phyloP scores from a whole-genome alignment of 2,113 vertebrate species.

The Hydropotes inermis region DNA sequence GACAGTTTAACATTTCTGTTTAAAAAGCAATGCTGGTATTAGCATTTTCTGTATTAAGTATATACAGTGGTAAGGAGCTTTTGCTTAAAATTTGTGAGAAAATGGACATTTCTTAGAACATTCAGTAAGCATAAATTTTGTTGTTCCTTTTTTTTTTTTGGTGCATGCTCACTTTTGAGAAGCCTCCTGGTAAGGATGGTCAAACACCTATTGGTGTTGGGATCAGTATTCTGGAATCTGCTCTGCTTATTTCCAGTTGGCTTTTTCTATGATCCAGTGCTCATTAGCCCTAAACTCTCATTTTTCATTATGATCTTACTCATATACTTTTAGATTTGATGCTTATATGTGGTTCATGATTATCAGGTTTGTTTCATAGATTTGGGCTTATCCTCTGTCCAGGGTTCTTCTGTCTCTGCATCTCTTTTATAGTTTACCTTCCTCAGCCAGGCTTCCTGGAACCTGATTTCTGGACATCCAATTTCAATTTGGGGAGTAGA shows the following conservation, averaged over 20 bases:
- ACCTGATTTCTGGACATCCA: background rate
- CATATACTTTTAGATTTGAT: background rate
- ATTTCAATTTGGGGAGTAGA: background rate
- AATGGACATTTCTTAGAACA: background rate
- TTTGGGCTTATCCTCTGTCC: background rate
- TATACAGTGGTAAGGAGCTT: background rate
- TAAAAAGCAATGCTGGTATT: slow-evolving; percentile 10
- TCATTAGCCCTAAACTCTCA: background rate
- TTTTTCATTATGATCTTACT: background rate
- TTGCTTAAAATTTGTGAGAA: background rate
- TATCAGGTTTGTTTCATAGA: background rate
- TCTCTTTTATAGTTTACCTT: background rate
- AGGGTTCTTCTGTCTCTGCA: background rate
- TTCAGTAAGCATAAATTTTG: background rate
- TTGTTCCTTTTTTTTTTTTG: background rate
- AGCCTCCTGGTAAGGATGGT: background rate
- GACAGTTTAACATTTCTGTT: slow-evolving; percentile 29
- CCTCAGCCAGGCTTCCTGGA: background rate
- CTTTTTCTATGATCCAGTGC: background rate
- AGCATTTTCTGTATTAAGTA: background rate
- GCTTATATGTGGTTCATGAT: background rate
- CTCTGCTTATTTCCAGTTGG: background rate
- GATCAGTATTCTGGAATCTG: background rate
- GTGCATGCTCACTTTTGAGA: background rate
- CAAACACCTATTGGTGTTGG: background rate